phyloP scores from a whole-genome alignment of 2,113 vertebrate species.

The Taxidea taxus region DNA sequence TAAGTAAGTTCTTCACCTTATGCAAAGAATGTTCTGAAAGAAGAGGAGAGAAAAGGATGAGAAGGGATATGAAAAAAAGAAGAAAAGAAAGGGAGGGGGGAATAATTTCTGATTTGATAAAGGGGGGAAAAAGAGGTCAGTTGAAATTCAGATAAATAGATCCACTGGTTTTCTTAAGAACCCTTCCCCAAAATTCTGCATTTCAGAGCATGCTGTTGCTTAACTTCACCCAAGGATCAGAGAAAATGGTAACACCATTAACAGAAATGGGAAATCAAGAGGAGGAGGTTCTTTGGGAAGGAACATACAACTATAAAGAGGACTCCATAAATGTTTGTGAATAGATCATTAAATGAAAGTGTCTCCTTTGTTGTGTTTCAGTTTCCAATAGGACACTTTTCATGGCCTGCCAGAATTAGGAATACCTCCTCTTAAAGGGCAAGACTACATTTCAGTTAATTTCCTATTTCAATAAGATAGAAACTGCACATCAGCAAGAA shows the following conservation, averaged over 20 bases:
- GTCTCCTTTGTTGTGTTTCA: conserved; percentile 18
- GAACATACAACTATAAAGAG: not conserved
- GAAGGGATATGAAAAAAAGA: not conserved
- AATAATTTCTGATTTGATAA: not conserved
- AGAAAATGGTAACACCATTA: not conserved
- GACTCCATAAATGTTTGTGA: conserved; percentile 37
- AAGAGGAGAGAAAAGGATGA: not conserved
- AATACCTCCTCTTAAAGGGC: conserved; percentile 34
- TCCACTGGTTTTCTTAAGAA: not conserved
- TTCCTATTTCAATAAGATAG: conserved; percentile 48
- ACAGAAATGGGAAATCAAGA: conserved; percentile 38
- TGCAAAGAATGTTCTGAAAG: not conserved
- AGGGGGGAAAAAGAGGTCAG: not conserved
- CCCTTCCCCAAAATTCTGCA: not conserved
- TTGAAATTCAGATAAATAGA: conserved; percentile 4
- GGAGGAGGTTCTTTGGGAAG: not conserved
- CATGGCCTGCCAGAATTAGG: conserved; percentile 38
- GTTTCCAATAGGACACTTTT: conserved; percentile 51
- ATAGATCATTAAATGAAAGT: conserved; percentile 23
- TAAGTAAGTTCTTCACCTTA: not conserved
- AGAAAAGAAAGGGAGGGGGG: not conserved
- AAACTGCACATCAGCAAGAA: conserved; percentile 53
- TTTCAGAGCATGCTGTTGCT: not conserved
- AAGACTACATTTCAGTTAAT: conserved; percentile 47
- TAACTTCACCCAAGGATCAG: not conserved